Evolutionary conservation across 1,140 invertebrate genomes (phyloP).

Genomic region (Tachypleus tridentatus): DNA sequence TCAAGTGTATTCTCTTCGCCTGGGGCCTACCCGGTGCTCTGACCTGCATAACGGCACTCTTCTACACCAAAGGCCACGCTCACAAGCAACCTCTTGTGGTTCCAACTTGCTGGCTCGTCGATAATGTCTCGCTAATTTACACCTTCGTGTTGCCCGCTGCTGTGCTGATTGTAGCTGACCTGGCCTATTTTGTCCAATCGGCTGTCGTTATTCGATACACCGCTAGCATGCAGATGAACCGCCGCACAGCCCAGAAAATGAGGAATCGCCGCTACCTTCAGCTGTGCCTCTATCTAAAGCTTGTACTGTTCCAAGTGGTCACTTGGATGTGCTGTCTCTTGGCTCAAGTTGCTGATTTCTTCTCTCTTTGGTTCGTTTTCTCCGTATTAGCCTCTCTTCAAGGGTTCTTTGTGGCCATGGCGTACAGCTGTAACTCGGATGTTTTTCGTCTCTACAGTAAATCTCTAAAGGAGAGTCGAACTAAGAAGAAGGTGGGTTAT

Average conservation of each 20-base stretch:
- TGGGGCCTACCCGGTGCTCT: not conserved
- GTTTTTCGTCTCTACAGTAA: constrained; percentile 42
- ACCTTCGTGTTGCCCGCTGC: constrained; percentile 36
- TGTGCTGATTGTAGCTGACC: constrained; percentile 32
- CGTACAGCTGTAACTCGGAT: constrained; percentile 51
- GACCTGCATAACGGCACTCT: constrained; percentile 15
- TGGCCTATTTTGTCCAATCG: constrained; percentile 36
- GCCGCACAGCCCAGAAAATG: constrained; percentile 45
- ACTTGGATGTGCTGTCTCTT: constrained; percentile 22
- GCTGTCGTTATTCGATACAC: constrained; percentile 38
- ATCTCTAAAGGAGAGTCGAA: constrained; percentile 26
- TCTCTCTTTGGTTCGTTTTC: constrained; percentile 34
- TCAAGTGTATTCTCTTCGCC: not conserved
- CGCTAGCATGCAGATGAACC: constrained; percentile 17
- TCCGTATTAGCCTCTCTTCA: constrained; percentile 39
- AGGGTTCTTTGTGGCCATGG: constrained; percentile 47
- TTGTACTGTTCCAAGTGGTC: constrained; percentile 34
- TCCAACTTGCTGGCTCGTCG: not conserved
- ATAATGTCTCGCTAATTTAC: constrained; percentile 29
- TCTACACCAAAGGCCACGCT: constrained; percentile 2
- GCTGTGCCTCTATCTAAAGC: constrained; percentile 46
- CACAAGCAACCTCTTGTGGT: not conserved
- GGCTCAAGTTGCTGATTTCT: constrained; percentile 29
- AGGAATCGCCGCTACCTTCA: constrained; percentile 43
- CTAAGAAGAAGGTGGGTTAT: constrained; percentile 26